These are phyloP conservation scores for Drosophila lacicola DNA, from an alignment of 2,888 invertebrate genomes.

Conservation along the genomic window DNA sequence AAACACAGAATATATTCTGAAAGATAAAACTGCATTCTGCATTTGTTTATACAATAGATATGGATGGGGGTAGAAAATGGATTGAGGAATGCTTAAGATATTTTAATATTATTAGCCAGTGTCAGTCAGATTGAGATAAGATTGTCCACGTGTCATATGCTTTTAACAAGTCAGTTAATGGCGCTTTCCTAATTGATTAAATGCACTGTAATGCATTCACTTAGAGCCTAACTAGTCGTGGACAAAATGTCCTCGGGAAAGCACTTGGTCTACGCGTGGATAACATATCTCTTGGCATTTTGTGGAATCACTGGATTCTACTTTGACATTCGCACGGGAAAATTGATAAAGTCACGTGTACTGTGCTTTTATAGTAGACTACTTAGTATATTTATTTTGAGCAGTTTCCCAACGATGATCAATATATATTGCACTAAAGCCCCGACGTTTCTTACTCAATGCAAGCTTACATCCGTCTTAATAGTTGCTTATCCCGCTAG, in stretches of 20 bases:
- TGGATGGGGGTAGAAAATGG: too few relatives aligned
- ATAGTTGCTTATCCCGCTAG: not conserved
- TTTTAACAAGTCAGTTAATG: not conserved
- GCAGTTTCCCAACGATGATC: too few relatives aligned
- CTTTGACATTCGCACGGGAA: constrained; percentile 4
- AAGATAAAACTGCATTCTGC: too few relatives aligned
- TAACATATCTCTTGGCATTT: constrained; percentile 7
- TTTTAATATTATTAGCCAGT: not conserved
- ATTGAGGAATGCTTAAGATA: too few relatives aligned
- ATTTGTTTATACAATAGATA: too few relatives aligned
- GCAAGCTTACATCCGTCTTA: not conserved
- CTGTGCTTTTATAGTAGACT: constrained; percentile 3
- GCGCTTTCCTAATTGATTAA: not conserved
- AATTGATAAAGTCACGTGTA: constrained; percentile 11
- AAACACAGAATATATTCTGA: too few relatives aligned
- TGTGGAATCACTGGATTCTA: constrained; percentile 16
- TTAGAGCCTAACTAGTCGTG: not conserved
- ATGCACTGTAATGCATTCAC: not conserved
- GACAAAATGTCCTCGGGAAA: constrained; percentile 2
- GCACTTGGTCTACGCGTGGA: constrained; percentile 8
- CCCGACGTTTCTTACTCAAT: not conserved
- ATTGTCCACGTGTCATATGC: too few relatives aligned
- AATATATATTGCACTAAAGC: not conserved
- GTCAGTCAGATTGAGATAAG: too few relatives aligned
- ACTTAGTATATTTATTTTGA: not conserved